Conservation (phyloP, 1,140 invertebrate genomes). For the Anthonomus grandis region DNA sequence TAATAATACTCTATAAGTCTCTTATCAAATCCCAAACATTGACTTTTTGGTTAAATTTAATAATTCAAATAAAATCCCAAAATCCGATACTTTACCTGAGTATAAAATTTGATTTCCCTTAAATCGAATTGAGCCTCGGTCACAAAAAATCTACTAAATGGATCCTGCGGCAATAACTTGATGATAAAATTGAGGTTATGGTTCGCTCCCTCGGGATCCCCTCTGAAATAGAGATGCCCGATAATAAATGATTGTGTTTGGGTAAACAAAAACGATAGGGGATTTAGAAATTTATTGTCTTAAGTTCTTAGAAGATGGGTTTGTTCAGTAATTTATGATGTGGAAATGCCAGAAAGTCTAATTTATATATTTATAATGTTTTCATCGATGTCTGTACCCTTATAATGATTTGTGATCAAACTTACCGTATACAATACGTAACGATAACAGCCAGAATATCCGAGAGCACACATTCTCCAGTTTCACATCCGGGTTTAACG, state of each 20-base stretch:
- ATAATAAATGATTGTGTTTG: slow-evolving; percentile 10
- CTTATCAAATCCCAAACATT: no score
- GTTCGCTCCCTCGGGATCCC: slow-evolving; percentile 28
- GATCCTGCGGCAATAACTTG: slow-evolving; percentile 71
- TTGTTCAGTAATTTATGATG: no score
- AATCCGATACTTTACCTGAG: no score
- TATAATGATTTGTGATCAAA: background rate
- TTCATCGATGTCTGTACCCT: no score
- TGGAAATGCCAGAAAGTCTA: no score
- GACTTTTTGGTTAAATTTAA: no score
- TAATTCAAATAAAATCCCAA: no score
- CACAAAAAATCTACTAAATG: slow-evolving; percentile 71
- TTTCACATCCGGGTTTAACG: slow-evolving; percentile 53
- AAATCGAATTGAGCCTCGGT: slow-evolving; percentile 78
- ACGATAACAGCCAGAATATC: slow-evolving; percentile 61
- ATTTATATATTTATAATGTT: no score
- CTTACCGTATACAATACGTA: slow-evolving; percentile 48
- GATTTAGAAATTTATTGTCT: background rate
- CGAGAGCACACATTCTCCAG: slow-evolving; percentile 59
- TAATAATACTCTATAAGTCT: no score
- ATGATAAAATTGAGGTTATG: slow-evolving; percentile 61
- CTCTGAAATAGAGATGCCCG: slow-evolving; percentile 19
- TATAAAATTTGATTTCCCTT: slow-evolving; percentile 79
- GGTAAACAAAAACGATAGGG: background rate
- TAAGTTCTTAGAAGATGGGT: no score